Conservation (phyloP, 2,113 vertebrate genomes). For the Thamnaconus septentrionalis region DNA sequence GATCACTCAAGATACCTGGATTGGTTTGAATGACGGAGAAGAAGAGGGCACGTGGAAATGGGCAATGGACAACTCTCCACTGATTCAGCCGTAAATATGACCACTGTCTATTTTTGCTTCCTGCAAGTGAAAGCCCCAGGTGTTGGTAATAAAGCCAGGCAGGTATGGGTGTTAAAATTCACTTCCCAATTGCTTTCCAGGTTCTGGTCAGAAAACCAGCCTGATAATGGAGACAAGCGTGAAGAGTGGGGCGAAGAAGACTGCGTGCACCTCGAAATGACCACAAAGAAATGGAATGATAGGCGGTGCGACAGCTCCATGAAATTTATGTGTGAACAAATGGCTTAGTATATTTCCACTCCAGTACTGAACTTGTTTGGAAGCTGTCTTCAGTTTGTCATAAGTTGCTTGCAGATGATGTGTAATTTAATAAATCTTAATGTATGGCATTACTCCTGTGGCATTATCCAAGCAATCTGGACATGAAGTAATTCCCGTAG, state of each 20-base stretch:
- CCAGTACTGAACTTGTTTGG: too few relatives aligned
- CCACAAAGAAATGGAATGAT: slow-evolving; percentile 9
- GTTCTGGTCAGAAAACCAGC: neutral
- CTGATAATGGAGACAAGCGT: slow-evolving; percentile 22
- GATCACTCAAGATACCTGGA: neutral
- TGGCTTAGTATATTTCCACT: too few relatives aligned
- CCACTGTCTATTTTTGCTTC: neutral
- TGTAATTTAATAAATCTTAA: too few relatives aligned
- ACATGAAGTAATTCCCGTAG: too few relatives aligned
- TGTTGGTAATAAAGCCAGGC: neutral
- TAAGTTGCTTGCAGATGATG: too few relatives aligned
- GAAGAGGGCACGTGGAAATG: slow-evolving; percentile 44
- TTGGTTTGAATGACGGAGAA: slow-evolving; percentile 42
- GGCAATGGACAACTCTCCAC: slow-evolving; percentile 33
- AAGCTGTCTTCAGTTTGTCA: too few relatives aligned
- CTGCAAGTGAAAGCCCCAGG: too few relatives aligned
- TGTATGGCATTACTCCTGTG: too few relatives aligned
- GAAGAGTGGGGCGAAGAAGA: slow-evolving; percentile 5
- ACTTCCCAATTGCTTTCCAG: neutral
- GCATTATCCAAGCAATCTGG: too few relatives aligned
- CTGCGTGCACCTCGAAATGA: neutral
- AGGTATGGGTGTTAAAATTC: neutral
- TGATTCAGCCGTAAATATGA: slow-evolving; percentile 6
- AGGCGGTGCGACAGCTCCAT: rapidly evolving
- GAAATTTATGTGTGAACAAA: slow-evolving; percentile 7